A percentile compares a stretch with the other conserved stretches of the same genome.
phyloP scores from a whole-genome alignment of 1,140 invertebrate genomes.

The Whitmania pigra region DNA sequence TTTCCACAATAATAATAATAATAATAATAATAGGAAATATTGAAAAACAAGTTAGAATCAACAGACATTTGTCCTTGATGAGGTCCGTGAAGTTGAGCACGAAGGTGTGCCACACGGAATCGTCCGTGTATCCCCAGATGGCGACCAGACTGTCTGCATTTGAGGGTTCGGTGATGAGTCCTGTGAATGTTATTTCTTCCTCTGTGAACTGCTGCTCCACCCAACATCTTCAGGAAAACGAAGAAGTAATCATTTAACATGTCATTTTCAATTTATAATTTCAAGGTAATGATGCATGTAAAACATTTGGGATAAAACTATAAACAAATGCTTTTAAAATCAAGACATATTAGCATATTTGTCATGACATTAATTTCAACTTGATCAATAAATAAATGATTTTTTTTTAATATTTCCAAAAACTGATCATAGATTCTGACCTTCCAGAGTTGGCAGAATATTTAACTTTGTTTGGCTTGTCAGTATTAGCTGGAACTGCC shows the following conservation, averaged over 20 bases:
- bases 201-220: slow-evolving; percentile 37
- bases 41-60: neutral
- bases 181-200: slow-evolving; percentile 71
- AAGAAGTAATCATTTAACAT: too few relatives aligned
- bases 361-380: too few relatives aligned
- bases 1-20: too few relatives aligned
- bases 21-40: neutral
- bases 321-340: too few relatives aligned
- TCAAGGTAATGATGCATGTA: too few relatives aligned
- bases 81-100: slow-evolving; percentile 35
- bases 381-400: too few relatives aligned
- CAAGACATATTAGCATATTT: too few relatives aligned
- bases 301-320: too few relatives aligned
- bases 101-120: slow-evolving; percentile 33
- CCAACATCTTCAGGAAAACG: slow-evolving; percentile 32
- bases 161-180: slow-evolving; percentile 48
- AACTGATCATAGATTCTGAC: neutral
- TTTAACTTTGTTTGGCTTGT: slow-evolving; percentile 62
- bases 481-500: slow-evolving; percentile 48
- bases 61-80: slow-evolving; percentile 34
- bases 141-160: slow-evolving; percentile 52
- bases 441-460: slow-evolving; percentile 39
- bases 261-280: too few relatives aligned
- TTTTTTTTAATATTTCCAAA: too few relatives aligned
- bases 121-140: slow-evolving; percentile 55